Evolutionary conservation across 2,113 vertebrate species (phyloP).

Genomic region (Sander vitreus): DNA sequence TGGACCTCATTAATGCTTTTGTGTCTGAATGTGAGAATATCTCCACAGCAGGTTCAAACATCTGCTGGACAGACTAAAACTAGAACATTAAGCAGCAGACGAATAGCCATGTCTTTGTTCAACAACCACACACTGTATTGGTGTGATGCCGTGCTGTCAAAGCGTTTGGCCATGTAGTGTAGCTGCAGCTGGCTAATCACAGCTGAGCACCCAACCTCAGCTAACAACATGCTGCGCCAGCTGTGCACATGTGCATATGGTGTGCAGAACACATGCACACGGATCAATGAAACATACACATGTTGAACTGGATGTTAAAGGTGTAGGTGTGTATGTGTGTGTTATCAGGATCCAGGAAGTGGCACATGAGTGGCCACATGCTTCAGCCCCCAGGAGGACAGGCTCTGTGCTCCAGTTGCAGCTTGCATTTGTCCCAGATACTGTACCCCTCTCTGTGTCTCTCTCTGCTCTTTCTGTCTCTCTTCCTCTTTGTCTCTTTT

Average conservation of each 20-base stretch:
- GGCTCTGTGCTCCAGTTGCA: conserved; percentile 83
- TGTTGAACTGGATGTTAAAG: conserved; percentile 16
- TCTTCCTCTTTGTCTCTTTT: conserved; percentile 23
- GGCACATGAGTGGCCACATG: conserved; percentile 75
- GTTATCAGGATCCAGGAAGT: conserved; percentile 66
- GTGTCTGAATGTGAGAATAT: not conserved
- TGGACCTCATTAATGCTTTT: not conserved
- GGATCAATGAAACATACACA: conserved; percentile 27
- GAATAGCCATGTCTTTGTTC: not conserved
- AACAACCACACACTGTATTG: too few species aligned
- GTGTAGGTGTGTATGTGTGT: conserved; percentile 52
- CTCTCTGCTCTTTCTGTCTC: conserved; percentile 21
- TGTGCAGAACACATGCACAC: conserved; percentile 18
- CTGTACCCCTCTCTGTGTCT: conserved; percentile 46
- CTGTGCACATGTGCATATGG: conserved; percentile 15
- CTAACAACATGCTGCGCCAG: conserved; percentile 5
- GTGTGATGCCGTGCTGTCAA: not conserved
- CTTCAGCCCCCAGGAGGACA: conserved; percentile 70
- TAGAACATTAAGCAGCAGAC: not conserved
- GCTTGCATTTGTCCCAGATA: conserved; percentile 84
- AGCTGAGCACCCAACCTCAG: conserved; percentile 18
- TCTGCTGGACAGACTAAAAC: not conserved
- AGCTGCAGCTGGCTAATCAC: not conserved
- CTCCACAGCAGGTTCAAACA: not conserved
- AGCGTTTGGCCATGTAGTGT: not conserved